Base-by-base conservation (phyloP, 2,888 invertebrate genomes). In the Carpatolechia fugitivella region DNA sequence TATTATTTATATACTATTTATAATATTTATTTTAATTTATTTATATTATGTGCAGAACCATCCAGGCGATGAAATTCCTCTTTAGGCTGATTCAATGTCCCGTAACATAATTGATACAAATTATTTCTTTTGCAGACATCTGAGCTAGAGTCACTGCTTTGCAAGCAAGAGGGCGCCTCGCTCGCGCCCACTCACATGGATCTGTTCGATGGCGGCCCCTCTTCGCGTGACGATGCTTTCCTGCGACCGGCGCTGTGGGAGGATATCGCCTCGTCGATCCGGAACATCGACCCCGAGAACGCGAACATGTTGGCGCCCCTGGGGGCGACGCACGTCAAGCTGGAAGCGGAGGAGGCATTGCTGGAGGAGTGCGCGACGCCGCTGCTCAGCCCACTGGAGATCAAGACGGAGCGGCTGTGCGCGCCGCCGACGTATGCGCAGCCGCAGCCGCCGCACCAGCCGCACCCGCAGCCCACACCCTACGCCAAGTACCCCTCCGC, bases 201-300 rank as follows among this genome's bases (percentile, higher is more conserved):
- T 76, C 84, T 90, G 54, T 90, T 91, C 76, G 88, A 91, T 61
- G 83, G 93, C 38, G 91, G 91, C 51, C 80, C 91, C 52, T 87
- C 88, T 60, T 86, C 92, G 84, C 78, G 95, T 80, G 97, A 97
- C 85, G 97, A 97, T 87, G 95, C 95, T 53, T 97, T 96, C 87
- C 93, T 96, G 66, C 94, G 96, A 70, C 96, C 97, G 44, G 95
- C 96, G 31, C 92, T 97, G 40, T 97, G 97, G 97, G 97, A 97
- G 87, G 97, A 97, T 90, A 96, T 97, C 78, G 95, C 96, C 63
- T 95, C 96, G 80, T 96, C 96, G 74, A 96, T 97, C 84, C 94
- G 96, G 78, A 97, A 96, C 83, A 94, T 97, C 76, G 97, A 97
- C 80, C 96, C 96, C 29, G 96, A 96, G 81, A 97, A 97, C 79